Base-by-base conservation (phyloP, 2,888 invertebrate species). In the Monochamus alternatus region DNA sequence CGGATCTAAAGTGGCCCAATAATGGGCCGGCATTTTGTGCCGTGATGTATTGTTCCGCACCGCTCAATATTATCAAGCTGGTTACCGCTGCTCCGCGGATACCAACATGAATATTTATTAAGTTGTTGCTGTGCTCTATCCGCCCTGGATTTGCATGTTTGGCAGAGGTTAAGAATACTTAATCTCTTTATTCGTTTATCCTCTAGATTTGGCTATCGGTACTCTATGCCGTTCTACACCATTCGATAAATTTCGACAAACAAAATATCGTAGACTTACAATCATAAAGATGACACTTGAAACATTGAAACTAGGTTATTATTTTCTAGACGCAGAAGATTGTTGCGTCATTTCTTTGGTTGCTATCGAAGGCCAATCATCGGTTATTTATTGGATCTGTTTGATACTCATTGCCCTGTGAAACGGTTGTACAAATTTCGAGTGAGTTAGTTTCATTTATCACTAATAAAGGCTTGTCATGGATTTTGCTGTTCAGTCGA, bases 1-100 rank as follows among this genome's bases (percentile, higher is more conserved):
- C 75, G 75, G 73, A 77, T 77, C 79, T 73, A 69, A 75, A 77
- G 76, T 77, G 77, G 74, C 71, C 72, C 73, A 77, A 75, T 75
- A 79, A 79, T 74, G 74, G 75, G 71, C 32, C 65, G 66, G 22
- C 70, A 74, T 74, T 74, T 74, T 70, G 67, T 68, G 71, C 14
- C 22, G 73, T 73, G 73, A 75, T 78, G 73, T 77, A 77, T 75
- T 74, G 63, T 69, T 69, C 69, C 74, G 74, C 68, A 69, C 38
- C 67, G 63, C 52, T 71, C 71, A 63, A 63, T 71, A 71, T 51
- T 52, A 71, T 71, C 63, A 71, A 71, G 71, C 62, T 32, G 71
- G 71, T 31, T 71, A 63, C 71, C 47, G 51, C 71, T 63, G 30
- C 63, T 63, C 52, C 71, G 62, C 63, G 63, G 71, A 71, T 71